A percentile compares a stretch with the other conserved stretches of the same genome.
These are phyloP conservation scores for Pagrus major DNA, from an alignment of 2,113 vertebrate species.

Conservation along the genomic window DNA sequence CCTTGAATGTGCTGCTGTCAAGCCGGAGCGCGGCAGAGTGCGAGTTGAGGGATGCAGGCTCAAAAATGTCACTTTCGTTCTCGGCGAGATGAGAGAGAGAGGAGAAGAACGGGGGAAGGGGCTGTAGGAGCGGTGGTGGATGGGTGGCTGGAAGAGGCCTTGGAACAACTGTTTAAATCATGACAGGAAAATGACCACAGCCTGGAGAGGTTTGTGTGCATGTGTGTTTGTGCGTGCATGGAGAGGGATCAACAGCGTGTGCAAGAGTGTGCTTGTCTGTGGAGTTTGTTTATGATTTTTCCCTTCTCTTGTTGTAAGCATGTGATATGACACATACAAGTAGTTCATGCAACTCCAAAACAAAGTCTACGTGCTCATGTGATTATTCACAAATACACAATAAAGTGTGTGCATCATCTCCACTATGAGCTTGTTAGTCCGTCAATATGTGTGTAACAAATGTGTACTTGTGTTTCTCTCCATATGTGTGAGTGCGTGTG, in stretches of 20 bases:
- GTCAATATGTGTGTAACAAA: constrained; percentile 50
- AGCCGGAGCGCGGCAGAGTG: constrained; percentile 63
- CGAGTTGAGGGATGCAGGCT: constrained; percentile 78
- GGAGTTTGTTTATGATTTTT: not conserved
- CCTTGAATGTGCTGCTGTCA: constrained; percentile 82
- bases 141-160: constrained; percentile 68
- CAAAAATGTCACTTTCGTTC: constrained; percentile 84
- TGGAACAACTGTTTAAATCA: constrained; percentile 80
- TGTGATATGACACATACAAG: constrained; percentile 8
- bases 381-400: not conserved
- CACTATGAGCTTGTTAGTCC: constrained; percentile 24
- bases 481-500: constrained; percentile 53
- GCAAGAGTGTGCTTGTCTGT: constrained; percentile 10
- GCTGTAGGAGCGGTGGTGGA: constrained; percentile 31
- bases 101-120: constrained; percentile 21
- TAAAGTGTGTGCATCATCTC: constrained; percentile 4
- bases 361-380: not conserved
- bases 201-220: constrained; percentile 46
- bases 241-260: not conserved
- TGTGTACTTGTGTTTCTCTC: constrained; percentile 45
- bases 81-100: constrained; percentile 60
- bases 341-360: constrained; percentile 20
- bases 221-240: constrained; percentile 32
- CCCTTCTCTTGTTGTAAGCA: not conserved
- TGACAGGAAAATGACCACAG: constrained; percentile 77